These are phyloP conservation scores for Pseudois nayaur DNA, from an alignment of 2,113 vertebrate genomes.

Conservation along the genomic window DNA sequence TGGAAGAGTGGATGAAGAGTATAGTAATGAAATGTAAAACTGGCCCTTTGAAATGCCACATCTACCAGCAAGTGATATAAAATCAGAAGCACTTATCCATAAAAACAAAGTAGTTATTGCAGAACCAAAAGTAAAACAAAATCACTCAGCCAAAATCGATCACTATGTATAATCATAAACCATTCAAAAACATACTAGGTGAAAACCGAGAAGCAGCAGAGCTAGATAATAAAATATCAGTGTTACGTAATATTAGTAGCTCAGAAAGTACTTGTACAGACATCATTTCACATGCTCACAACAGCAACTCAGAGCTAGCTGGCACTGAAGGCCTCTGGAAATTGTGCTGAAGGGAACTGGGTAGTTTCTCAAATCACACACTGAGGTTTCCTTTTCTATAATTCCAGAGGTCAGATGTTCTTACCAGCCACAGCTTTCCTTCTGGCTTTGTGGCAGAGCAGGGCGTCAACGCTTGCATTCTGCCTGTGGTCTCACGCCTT, in stretches of 20 bases:
- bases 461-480: background rate
- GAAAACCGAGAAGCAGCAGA: background rate
- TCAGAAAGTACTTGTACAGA: background rate
- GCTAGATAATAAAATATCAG: background rate
- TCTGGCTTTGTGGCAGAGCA: background rate
- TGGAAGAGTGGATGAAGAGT: background rate
- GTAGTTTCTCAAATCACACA: background rate
- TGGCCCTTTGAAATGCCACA: background rate
- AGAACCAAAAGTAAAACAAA: background rate
- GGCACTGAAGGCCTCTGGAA: background rate
- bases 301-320: background rate
- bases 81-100: background rate
- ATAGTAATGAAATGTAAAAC: background rate
- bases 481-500: background rate
- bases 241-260: no score
- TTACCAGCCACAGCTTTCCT: background rate
- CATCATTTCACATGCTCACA: background rate
- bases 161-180: background rate
- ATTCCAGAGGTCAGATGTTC: background rate
- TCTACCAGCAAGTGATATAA: background rate
- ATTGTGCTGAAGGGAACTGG: background rate
- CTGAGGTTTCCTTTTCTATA: background rate
- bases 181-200: background rate
- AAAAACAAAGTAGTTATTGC: background rate
- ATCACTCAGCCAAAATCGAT: background rate